Evolutionary conservation across 1,140 invertebrate genomes (phyloP), one percentile per base, ranked within the genome.

Genomic region (Drosophila tsacasi): DNA sequence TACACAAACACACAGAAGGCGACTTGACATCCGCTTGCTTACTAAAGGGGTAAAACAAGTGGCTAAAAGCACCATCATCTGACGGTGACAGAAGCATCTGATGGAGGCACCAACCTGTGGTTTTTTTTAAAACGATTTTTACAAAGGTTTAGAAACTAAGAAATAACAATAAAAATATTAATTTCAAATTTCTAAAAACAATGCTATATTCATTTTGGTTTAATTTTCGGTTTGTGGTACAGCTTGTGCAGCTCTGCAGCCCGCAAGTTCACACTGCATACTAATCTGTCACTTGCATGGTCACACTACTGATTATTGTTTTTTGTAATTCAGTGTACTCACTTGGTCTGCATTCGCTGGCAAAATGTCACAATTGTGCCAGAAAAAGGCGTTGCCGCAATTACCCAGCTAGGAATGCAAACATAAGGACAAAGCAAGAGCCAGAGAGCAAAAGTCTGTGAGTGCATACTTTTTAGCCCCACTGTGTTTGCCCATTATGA

Each of bases 341-440:
- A 12, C 17, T n/a, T 21, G n/a, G 63, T 68, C 63, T 44, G 39
- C 55, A 78, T 71, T 63, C 52, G 50, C 62, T 74, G 66, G 73
- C 40, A 25, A 64, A 80, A 83, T 83, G 73, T 74, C 83, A 75
- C 62, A 76, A 77, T 74, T 71, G 83, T 69, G 84, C 84, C 59
- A 89, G 62, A 80, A 89, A 83, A 87, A 89, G 84, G 84, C 84
- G 84, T 87, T 59, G 68, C 73, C 84, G 55, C 84, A 87, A 87
- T 87, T 87, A 87, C 84, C 80, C 75, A 83, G 77, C 59, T 59
- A 52, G 62, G 60, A 52, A 55, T 32, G 58, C 25, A 60, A 39
- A 50, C 72, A 75, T 40, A 50, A 62, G 66, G 46, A 65, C 39
- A 65, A 65, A 44, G 46, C 42, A 27, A 50, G 35, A 63, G 44